phyloP scores from a whole-genome alignment of 1,140 invertebrate genomes.

The Heliconius hermathena region DNA sequence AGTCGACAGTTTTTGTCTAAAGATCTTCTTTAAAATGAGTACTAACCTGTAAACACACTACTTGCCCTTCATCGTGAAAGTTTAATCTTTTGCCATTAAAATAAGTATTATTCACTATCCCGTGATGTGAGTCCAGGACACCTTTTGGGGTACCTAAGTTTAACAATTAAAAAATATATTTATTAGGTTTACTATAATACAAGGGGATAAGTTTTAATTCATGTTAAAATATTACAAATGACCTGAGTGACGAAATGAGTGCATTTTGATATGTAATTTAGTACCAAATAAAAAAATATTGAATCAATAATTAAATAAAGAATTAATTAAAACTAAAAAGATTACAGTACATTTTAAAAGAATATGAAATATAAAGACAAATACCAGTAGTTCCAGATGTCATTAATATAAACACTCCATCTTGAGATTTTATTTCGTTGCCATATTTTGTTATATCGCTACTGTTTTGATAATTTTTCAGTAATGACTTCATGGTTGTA shows the following conservation, averaged over 20 bases:
- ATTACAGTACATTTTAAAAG: too few species aligned
- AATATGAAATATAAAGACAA: conserved; percentile 31
- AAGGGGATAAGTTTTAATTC: too few species aligned
- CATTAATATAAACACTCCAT: conserved; percentile 88
- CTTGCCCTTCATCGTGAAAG: conserved; percentile 80
- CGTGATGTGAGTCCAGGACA: conserved; percentile 90
- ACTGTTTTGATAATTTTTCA: conserved; percentile 46
- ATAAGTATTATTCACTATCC: conserved; percentile 93
- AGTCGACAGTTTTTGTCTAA: too few species aligned
- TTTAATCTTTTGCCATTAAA: conserved; percentile 84
- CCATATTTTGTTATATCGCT: conserved; percentile 51
- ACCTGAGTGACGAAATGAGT: too few species aligned
- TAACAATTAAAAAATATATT: too few species aligned
- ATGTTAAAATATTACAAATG: too few species aligned
- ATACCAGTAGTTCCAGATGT: conserved; percentile 89
- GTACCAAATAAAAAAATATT: too few species aligned
- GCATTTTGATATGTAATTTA: too few species aligned
- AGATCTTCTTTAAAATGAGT: background rate
- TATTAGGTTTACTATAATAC: too few species aligned
- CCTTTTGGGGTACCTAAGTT: conserved; percentile 92
- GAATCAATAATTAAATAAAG: too few species aligned
- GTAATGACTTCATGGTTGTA: conserved; percentile 83
- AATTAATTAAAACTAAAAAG: too few species aligned
- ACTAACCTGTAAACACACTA: conserved; percentile 71
- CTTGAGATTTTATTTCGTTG: conserved; percentile 84